Base-by-base conservation (phyloP, 2,888 invertebrate species). In the Folsomia candida region DNA sequence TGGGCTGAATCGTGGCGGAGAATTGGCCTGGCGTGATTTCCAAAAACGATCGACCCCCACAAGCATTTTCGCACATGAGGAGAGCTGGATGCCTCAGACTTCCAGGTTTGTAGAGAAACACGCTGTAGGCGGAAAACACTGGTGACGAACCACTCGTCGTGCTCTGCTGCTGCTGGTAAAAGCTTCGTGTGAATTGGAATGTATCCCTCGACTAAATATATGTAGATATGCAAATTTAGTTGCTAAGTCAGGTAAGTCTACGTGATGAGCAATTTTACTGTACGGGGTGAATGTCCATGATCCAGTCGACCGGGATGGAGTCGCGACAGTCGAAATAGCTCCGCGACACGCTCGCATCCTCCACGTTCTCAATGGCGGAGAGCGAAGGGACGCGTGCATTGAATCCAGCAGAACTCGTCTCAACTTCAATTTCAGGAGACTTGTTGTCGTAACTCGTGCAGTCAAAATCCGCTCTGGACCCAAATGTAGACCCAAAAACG, bases 251-350 rank as follows among this genome's bases (percentile, higher is more conserved):
- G n/a, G n/a, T n/a, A n/a, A n/a, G n/a, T n/a, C n/a, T n/a, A n/a
- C 47, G 18, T 47, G 47, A 11, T 18, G 18, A 47, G 18, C 11
- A 18, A 37, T 37, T 37, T 37, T 37, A 14, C 37, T 37, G 2
- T 28, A 61, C 61, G 28, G 61, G 61, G 4, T 61, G 28, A 28
- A 61, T 61, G 20, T 61, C 61, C 9, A 61, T 11, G 20, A 61
- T 26, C 27, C 26, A 28, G 26, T 61, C 2, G 4, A 61, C 29
- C 4, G 61, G 61, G 18, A 29, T 26, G 29, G 27, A n/a, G n/a
- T 18, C 2, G 14, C 26, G 20, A 22, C 61, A 61, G 29, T 61
- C 29, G 14, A 54, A 54, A 54, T 54, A 54, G 6, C 20, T 20
- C 20, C 54, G 6, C 4, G 54, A 54, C 4, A 54, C 4, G 6